Evolutionary conservation across 2,113 vertebrate genomes (phyloP).

Genomic region (Nothobranchius kuhntae): DNA sequence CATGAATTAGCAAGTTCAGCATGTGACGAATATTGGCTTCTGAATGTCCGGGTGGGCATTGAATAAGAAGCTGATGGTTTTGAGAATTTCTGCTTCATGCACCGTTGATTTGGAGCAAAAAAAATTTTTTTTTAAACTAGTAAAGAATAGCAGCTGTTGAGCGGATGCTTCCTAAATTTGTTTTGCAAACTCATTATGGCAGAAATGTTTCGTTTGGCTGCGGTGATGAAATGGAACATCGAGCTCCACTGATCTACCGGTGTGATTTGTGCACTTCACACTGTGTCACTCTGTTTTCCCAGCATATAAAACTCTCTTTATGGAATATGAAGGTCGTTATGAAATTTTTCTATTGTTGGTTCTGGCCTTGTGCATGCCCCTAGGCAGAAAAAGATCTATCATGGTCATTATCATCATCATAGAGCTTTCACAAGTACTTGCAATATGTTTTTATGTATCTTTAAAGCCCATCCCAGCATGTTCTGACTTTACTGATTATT

Average conservation of each 20-base stretch:
- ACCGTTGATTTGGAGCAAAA: conserved; percentile 6
- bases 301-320: conserved; percentile 26
- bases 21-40: conserved; percentile 33
- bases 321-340: conserved; percentile 44
- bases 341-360: conserved; percentile 24
- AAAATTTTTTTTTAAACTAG: not conserved
- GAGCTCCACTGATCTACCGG: conserved; percentile 8
- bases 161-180: not conserved
- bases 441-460: conserved; percentile 18
- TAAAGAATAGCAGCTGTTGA: not conserved
- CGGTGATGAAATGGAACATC: not conserved
- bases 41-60: conserved; percentile 21
- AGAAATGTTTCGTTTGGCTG: not conserved
- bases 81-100: conserved; percentile 23
- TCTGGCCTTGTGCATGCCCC: conserved; percentile 13
- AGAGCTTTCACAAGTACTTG: conserved; percentile 19
- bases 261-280: conserved; percentile 1
- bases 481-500: conserved; percentile 1
- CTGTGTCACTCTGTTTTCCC: not conserved
- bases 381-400: conserved; percentile 28
- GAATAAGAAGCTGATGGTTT: conserved; percentile 33
- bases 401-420: conserved; percentile 26
- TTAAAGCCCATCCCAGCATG: conserved; percentile 5
- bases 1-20: conserved; percentile 35
- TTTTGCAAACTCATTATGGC: conserved; percentile 1